Percentiles rank a stretch among this genome's conserved stretches.
phyloP scores from a whole-genome alignment of 2,888 invertebrate genomes.

The Lithophane socia region DNA sequence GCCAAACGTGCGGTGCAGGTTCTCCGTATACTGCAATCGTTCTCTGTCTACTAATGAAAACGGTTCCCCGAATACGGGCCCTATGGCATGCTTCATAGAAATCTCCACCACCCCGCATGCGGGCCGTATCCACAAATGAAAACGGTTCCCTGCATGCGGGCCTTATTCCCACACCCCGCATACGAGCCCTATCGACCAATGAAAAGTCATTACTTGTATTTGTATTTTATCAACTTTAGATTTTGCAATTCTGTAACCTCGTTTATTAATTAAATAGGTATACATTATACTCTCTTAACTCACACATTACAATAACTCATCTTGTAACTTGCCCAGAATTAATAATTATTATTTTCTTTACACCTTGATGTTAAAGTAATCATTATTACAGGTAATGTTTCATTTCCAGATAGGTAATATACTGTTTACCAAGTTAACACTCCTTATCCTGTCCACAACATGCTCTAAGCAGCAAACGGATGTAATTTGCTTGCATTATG shows the following conservation, averaged over 20 bases:
- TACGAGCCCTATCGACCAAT: too few species aligned
- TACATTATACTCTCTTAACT: not conserved
- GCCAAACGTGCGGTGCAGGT: too few species aligned
- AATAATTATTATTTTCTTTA: not conserved
- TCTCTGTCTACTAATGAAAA: too few species aligned
- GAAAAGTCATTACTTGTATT: too few species aligned
- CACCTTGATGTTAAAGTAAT: not conserved
- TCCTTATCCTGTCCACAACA: conserved; percentile 36
- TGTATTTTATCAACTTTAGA: not conserved
- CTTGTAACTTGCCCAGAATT: not conserved
- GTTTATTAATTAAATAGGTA: not conserved
- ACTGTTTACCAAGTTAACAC: not conserved
- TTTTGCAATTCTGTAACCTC: not conserved
- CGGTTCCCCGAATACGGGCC: too few species aligned
- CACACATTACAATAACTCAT: not conserved
- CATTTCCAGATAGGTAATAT: conserved; percentile 1
- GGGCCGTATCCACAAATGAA: too few species aligned
- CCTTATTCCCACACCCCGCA: too few species aligned
- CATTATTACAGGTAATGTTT: not conserved
- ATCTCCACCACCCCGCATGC: too few species aligned
- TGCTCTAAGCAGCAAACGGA: conserved; percentile 64
- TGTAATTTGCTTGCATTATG: conserved; percentile 77
- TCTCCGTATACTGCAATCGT: too few species aligned
- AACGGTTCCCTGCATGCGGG: too few species aligned
- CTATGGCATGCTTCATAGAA: too few species aligned